Evolutionary conservation across 2,113 vertebrate species (phyloP).

Genomic region (Corynorhinus townsendii): DNA sequence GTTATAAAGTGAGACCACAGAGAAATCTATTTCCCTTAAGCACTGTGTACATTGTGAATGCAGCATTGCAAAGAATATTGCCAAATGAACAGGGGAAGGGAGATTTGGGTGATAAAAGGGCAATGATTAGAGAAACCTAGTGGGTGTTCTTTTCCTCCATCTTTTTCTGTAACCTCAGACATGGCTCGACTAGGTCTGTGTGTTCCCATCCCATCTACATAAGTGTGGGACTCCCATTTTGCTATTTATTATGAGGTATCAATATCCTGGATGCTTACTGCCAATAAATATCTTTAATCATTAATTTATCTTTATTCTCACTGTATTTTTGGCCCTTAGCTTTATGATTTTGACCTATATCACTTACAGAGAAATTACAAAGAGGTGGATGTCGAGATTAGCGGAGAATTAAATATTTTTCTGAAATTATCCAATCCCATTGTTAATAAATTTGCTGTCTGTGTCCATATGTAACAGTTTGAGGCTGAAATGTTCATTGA

Average conservation of each 20-base stretch:
- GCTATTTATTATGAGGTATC: background rate
- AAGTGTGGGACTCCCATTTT: background rate
- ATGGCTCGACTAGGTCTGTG: rapidly evolving
- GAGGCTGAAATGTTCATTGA: background rate
- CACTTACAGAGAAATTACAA: background rate
- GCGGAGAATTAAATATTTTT: background rate
- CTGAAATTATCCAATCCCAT: background rate
- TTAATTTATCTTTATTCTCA: background rate
- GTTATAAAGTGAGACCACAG: background rate
- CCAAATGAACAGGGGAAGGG: background rate
- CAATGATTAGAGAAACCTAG: rapidly evolving
- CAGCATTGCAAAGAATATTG: background rate
- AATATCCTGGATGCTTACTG: background rate
- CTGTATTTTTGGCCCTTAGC: background rate
- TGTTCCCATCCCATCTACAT: rapidly evolving
- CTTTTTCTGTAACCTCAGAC: too few species aligned
- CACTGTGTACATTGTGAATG: background rate
- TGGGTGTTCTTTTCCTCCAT: rapidly evolving
- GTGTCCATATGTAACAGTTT: background rate
- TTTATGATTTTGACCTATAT: background rate
- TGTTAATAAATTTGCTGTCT: background rate
- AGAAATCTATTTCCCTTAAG: background rate
- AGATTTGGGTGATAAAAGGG: background rate
- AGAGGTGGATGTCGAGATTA: background rate
- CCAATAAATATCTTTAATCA: background rate